These are phyloP conservation scores for Epinephelus lanceolatus DNA, from an alignment of 2,113 vertebrate genomes.

Conservation along the genomic window DNA sequence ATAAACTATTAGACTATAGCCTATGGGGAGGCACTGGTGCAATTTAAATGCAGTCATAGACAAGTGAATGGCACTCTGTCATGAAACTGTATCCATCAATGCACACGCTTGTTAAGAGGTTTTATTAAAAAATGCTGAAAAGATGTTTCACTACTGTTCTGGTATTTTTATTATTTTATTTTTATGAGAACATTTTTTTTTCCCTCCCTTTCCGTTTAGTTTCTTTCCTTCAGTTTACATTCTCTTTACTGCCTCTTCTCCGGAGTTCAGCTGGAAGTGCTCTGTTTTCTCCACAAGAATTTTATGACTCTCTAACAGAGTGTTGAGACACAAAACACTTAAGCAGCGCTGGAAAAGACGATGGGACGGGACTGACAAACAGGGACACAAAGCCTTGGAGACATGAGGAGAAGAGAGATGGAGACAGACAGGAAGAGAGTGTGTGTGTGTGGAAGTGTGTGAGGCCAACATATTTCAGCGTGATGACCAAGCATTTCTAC, in stretches of 20 bases:
- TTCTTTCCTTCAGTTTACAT: constrained; percentile 74
- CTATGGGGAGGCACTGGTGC: constrained; percentile 7
- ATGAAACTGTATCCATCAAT: constrained; percentile 76
- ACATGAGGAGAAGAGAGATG: constrained; percentile 55
- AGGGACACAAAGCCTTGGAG: constrained; percentile 58
- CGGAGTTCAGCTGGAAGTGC: constrained; percentile 79
- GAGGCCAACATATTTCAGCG: constrained; percentile 28
- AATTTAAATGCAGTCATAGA: constrained; percentile 33
- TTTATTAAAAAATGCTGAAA: constrained; percentile 78
- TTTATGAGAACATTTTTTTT: constrained; percentile 78
- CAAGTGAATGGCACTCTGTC: constrained; percentile 56
- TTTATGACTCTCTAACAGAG: constrained; percentile 79
- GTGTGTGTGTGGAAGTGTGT: not conserved
- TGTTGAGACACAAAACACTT: constrained; percentile 77
- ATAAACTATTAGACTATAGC: constrained; percentile 34
- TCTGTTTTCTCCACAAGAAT: constrained; percentile 76
- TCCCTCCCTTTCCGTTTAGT: constrained; percentile 51
- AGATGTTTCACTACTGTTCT: constrained; percentile 81
- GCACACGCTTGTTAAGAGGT: constrained; percentile 60
- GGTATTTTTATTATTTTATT: constrained; percentile 85
- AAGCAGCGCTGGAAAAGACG: constrained; percentile 58
- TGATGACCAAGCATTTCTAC: constrained; percentile 47
- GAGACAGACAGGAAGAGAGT: constrained; percentile 39
- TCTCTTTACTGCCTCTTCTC: constrained; percentile 77
- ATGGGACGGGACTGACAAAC: constrained; percentile 49